These are phyloP conservation scores for Cyclina sinensis DNA, from an alignment of 1,140 invertebrate genomes.

Conservation along the genomic window DNA sequence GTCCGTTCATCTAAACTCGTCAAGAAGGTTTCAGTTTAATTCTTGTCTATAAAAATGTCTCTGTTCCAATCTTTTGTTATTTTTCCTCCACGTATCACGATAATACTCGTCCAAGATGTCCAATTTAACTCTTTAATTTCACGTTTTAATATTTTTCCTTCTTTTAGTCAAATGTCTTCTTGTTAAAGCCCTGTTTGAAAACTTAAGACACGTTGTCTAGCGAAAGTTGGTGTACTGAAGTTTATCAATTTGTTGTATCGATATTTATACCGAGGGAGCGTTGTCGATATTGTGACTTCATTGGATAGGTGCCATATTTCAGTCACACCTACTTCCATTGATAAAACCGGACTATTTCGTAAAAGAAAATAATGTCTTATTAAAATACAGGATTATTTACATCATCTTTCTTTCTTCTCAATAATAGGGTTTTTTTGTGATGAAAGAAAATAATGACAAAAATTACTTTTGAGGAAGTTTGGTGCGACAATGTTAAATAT, in stretches of 20 bases:
- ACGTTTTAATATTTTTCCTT: no score
- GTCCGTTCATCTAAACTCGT: neutral
- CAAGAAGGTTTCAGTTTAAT: no score
- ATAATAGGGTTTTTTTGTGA: neutral
- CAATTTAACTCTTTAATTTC: no score
- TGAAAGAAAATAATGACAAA: no score
- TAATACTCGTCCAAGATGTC: no score
- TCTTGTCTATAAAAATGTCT: neutral
- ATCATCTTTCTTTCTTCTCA: neutral
- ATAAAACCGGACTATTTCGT: conserved; percentile 9
- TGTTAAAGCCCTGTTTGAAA: no score
- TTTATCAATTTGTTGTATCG: neutral
- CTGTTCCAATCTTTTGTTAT: neutral
- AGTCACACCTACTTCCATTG: conserved; percentile 18
- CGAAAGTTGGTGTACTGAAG: conserved; percentile 10
- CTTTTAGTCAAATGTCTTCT: no score
- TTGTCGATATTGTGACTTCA: neutral
- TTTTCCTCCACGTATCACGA: no score
- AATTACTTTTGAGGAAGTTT: no score
- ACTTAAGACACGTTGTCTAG: no score
- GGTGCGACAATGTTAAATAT: no score
- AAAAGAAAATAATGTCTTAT: neutral
- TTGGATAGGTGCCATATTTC: conserved; percentile 5
- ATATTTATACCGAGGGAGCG: conserved; percentile 13
- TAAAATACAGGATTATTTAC: conserved; percentile 2